Conservation (phyloP, 2,888 invertebrate species). For the Amblyteles armatorius region DNA sequence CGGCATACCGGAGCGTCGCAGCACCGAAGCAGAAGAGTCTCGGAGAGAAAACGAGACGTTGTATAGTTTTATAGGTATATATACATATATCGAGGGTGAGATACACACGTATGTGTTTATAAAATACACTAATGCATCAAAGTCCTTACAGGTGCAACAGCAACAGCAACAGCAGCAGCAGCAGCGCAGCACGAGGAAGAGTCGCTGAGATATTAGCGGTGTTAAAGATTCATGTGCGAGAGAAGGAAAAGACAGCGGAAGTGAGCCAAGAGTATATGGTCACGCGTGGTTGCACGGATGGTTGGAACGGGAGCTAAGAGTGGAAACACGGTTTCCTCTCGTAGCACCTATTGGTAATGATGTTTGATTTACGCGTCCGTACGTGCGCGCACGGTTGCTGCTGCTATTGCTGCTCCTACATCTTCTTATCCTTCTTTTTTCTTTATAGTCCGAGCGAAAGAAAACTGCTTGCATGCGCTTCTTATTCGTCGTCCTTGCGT, state of each 20-base stretch:
- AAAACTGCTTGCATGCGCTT: constrained; percentile 1
- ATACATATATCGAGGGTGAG: background rate
- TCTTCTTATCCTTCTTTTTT: constrained; percentile 20
- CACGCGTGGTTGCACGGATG: constrained; percentile 80
- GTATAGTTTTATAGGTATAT: too few relatives aligned
- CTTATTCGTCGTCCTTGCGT: constrained; percentile 6
- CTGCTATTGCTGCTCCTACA: background rate
- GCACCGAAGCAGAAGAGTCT: constrained; percentile 34
- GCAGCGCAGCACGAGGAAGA: constrained; percentile 43
- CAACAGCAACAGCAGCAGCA: background rate
- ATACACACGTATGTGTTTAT: background rate
- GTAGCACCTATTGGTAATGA: constrained; percentile 70
- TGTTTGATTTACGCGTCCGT: constrained; percentile 78
- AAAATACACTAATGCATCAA: constrained; percentile 35
- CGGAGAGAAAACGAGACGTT: constrained; percentile 56
- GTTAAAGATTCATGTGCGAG: constrained; percentile 48
- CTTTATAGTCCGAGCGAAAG: background rate
- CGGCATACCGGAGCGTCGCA: constrained; percentile 47
- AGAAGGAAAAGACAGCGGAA: constrained; percentile 73
- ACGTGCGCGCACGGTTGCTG: constrained; percentile 26
- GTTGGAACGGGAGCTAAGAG: constrained; percentile 76
- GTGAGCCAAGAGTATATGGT: constrained; percentile 79
- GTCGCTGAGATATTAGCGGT: constrained; percentile 40
- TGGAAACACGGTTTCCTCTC: constrained; percentile 71
- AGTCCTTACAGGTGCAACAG: constrained; percentile 25